phyloP scores from a whole-genome alignment of 2,888 invertebrate species.

The Scaptomyza parva region DNA sequence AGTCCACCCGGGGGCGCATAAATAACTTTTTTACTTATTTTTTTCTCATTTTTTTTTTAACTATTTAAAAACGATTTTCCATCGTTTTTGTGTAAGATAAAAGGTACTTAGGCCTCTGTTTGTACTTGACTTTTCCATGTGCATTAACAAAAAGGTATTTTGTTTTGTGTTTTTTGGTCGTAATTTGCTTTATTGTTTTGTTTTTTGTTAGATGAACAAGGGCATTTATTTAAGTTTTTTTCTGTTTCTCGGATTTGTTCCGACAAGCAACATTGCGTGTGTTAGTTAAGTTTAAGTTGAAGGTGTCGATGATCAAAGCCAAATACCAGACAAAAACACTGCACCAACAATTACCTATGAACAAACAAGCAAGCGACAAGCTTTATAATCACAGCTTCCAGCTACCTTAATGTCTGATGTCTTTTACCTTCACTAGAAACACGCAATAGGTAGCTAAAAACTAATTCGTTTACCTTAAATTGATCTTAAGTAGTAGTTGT shows the following conservation, averaged over 20 bases:
- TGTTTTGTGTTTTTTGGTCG: slow-evolving; percentile 32
- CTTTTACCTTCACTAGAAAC: slow-evolving; percentile 63
- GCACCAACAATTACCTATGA: slow-evolving; percentile 24
- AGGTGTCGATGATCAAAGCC: slow-evolving; percentile 71
- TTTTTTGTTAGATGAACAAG: slow-evolving; percentile 58
- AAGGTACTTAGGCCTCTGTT: slow-evolving; percentile 15
- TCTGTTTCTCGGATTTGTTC: slow-evolving; percentile 23
- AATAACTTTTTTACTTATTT: slow-evolving; percentile 6
- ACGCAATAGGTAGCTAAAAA: slow-evolving; percentile 38
- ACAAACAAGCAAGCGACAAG: slow-evolving; percentile 14
- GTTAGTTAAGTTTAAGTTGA: slow-evolving; percentile 72
- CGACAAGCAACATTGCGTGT: slow-evolving; percentile 64
- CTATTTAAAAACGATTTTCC: background rate
- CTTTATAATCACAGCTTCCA: slow-evolving; percentile 51
- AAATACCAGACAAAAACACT: slow-evolving; percentile 40
- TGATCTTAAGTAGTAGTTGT: slow-evolving; percentile 14
- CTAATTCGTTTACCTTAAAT: slow-evolving; percentile 18
- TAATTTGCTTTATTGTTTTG: slow-evolving; percentile 32
- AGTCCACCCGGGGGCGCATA: slow-evolving; percentile 96
- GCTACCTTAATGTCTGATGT: slow-evolving; percentile 39
- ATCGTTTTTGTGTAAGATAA: background rate
- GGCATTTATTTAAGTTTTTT: slow-evolving; percentile 53
- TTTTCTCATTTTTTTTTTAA: background rate
- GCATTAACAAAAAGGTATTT: slow-evolving; percentile 56
- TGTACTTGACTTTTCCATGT: slow-evolving; percentile 69